Conservation (phyloP, 53 echinoderm and acorn worm species). For the Stichopus horrens region DNA sequence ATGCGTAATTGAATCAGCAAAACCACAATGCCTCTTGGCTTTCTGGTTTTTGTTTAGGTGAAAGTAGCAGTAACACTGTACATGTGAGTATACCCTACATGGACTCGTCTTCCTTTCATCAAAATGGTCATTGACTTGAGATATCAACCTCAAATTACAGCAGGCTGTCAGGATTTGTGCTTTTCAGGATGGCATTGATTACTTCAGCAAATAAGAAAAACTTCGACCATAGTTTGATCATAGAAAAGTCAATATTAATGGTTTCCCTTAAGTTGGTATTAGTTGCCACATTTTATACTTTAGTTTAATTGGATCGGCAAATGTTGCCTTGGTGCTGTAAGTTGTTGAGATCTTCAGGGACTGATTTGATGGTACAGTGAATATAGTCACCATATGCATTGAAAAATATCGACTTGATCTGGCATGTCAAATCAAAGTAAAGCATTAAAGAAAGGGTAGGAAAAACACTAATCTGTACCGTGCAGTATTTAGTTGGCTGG, state of each 20-base stretch:
- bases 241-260: background rate
- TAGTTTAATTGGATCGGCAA: slow-evolving; percentile 17
- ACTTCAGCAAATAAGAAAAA: background rate
- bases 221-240: background rate
- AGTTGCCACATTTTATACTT: slow-evolving; percentile 11
- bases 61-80: too few species aligned
- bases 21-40: too few species aligned
- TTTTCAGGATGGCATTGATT: background rate
- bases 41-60: too few species aligned
- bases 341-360: background rate
- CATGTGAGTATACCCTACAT: too few species aligned
- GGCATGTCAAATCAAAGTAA: background rate
- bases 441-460: background rate
- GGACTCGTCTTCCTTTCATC: too few species aligned
- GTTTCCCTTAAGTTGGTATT: background rate
- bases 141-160: background rate
- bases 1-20: too few species aligned
- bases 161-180: background rate
- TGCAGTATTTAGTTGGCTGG: too few species aligned
- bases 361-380: background rate
- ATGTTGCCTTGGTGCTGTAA: background rate
- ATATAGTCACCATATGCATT: background rate
- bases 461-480: too few species aligned
- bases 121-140: background rate
- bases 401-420: background rate